Base-by-base conservation (phyloP, 1,140 invertebrate species). In the Polyergus mexicanus region DNA sequence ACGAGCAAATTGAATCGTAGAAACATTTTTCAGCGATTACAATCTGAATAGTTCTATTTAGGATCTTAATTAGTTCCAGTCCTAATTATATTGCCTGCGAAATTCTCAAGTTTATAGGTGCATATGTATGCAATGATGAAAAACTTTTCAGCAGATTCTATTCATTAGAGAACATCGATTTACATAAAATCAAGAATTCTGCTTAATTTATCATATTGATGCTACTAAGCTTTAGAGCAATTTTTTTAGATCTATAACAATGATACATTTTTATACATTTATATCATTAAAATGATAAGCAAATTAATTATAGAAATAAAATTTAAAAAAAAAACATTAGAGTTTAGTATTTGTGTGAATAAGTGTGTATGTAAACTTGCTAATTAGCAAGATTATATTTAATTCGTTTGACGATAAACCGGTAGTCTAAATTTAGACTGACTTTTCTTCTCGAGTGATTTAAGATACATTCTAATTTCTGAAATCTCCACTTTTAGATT, bases 1-100 rank as follows among this genome's bases (percentile, higher is more conserved):
- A 68, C 65, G 51, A 32, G 25, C 11, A 25, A 47, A 74, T 83
- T 69, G n/a, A 68, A 78, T 80, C 41, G 22, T 54, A 68, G 32
- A 56, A 58, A 38, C 41, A 80, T 28, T 69, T 69, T 1, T 25
- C 22, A 54, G 13, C 44, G 77, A 6, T 22, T 22, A 5, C 47
- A 80, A 54, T 54, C 32, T 56, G 51, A 58, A 44, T 6, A 51
- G 16, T 16, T 54, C 76, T 7, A 68, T 22, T 68, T 56, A 16
- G 35, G 8, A 38, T 19, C n/a, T 38, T 54, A 38, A 68, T 54
- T 54, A 63, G 25, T 32, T 60, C 32, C n/a, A 41, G 66, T 66
- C 5, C 16, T 66, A 66, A 78, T 78, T 54, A 8, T 19, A 35
- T 56, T 35, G 51, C 41, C 41, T 54, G 63, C 22, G 13, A 38